Evolutionary conservation across 1,140 invertebrate genomes (phyloP), one percentile per base, ranked within the genome.

Genomic region (Bombus consobrinus): DNA sequence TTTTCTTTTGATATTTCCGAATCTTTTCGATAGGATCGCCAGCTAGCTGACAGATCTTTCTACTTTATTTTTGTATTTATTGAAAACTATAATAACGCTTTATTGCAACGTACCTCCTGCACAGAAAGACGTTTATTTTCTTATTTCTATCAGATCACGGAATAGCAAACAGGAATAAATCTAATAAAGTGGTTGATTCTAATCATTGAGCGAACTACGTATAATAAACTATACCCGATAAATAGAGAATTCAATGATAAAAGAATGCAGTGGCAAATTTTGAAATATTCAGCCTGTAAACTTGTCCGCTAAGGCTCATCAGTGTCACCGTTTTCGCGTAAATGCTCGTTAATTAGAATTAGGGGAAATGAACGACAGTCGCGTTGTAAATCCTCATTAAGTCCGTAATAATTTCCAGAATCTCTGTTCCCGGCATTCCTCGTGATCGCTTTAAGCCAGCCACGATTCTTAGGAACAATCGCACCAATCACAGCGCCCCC

Each of bases 301-400:
- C 28, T 73, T 73, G 28, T 6, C 18, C 71, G 37, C 74, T 37
- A 76, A 78, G 53, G 25, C 75, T n/a, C 57, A 64, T 78, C 75
- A 32, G 75, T 78, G 57, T 64, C 37, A 1, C 28, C 57, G 28
- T 34, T 75, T 39, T 53, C n/a, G 8, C 37, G 32, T 47, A 68
- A 68, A 69, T 28, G 41, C 62, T 66, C 77, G 64, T 68, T 80
- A 75, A 82, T 82, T 62, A 64, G 71, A 82, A 80, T 88, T 34
- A 83, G 57, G 43, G 18, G 74, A 13, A 75, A 64, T 6, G 28
- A n/a, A 62, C 59, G n/a, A 87, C 43, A 64, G 43, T 75, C 78
- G 43, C 71, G 77, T 69, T 82, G 76, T 57, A 62, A 73, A 59
- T 73, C 72, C 79, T 64, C 71, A 79, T 84, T 84, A 88, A 87